Base-by-base conservation (phyloP, 2,797 vertebrate genomes). In the Pseudotriccus pelzelni region DNA sequence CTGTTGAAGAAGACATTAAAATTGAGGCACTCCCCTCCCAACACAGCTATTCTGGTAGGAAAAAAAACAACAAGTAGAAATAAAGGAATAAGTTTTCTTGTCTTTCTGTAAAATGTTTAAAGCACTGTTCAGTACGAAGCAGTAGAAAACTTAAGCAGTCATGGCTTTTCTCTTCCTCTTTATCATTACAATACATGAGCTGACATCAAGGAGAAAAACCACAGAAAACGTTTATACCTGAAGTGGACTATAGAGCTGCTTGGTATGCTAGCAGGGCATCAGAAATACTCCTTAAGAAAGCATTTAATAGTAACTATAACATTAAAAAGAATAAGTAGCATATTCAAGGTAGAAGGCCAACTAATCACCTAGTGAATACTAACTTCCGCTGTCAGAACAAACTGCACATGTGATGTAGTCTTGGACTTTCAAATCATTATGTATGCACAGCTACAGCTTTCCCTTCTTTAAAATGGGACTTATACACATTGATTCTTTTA, bases 21-120 rank as follows among this genome's bases (percentile, higher is more conserved):
- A 85, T 87, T 18, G 84, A 87, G n/a, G 47, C 14, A 75, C 18
- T 44, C 37, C 30, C 23, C 19, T 82, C 39, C 34, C 1, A 2
- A 41, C 13, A 55, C 18, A 84, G 6, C 3, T 60, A 60, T 62
- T 85, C 14, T 68, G 68, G 52, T 9, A 89, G 50, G 50, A 90
- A 84, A 92, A 72, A 84, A 89, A 94, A 27, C 91, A 74, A 36
- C 58, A 93, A 89, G 19, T 9, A 27, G 22, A 84, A 89, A 92
- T 30, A 79, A 73, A 66, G 25, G 23, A 90, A 1, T 47, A 64
- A 12, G 7, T 87, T 89, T 72, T 66, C n/a, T 83, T 66, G 21
- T 43, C 36, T 17, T 63, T 75, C 59, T 43, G 22, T 52, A 87
- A 67, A 62, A 82, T 32, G 37, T 78, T 55, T 59, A 28, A 87